Percentiles rank a stretch among this genome's conserved stretches.
phyloP scores from a whole-genome alignment of 2,113 vertebrate species.

The Phainopepla nitens region DNA sequence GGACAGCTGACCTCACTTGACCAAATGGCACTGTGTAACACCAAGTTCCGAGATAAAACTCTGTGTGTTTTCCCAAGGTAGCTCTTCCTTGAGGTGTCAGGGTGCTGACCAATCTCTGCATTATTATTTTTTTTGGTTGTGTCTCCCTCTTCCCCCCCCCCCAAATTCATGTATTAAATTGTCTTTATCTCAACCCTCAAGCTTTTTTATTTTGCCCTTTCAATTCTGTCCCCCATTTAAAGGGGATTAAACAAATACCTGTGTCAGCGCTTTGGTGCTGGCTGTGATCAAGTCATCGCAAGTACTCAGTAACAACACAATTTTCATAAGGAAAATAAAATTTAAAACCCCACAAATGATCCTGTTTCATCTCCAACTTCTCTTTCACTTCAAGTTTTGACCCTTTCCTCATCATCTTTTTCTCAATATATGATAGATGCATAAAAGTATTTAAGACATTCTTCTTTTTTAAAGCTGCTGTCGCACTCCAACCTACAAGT shows the following conservation, averaged over 20 bases:
- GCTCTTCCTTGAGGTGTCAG: neutral
- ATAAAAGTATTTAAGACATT: neutral
- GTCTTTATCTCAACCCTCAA: neutral
- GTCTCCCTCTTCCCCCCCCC: accelerated
- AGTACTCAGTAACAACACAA: neutral
- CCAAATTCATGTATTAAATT: neutral
- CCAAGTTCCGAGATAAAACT: neutral
- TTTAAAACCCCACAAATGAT: neutral
- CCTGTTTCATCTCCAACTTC: neutral
- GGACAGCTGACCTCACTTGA: neutral
- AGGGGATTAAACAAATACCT: neutral
- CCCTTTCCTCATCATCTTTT: neutral
- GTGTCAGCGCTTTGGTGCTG: neutral
- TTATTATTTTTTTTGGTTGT: neutral
- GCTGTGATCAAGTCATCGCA: neutral
- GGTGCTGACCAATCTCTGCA: neutral
- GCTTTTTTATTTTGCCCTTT: neutral
- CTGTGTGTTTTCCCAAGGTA: neutral
- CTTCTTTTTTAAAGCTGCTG: neutral
- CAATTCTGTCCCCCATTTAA: neutral
- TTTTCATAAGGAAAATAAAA: neutral
- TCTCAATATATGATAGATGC: neutral
- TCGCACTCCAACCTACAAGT: neutral
- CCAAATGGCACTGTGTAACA: neutral
- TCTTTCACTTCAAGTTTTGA: neutral